Percentiles rank a stretch among this genome's conserved stretches.
Evolutionary conservation across 1,140 invertebrate species (phyloP).

Genomic region (Drosophila fuyamai): DNA sequence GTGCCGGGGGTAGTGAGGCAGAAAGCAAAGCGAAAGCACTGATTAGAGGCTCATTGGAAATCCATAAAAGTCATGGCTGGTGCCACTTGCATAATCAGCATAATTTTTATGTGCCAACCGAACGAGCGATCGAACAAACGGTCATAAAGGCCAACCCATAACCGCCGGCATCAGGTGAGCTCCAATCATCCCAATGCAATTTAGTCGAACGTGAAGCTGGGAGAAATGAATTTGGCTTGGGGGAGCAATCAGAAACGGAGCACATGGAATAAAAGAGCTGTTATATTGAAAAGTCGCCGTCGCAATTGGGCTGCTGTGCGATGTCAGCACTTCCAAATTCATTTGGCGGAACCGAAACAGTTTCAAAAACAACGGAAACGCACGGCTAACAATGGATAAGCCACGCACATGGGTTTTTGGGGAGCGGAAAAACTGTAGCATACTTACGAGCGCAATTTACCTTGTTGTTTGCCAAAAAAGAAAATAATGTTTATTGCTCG

Average conservation of each 20-base stretch:
- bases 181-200: conserved; percentile 63
- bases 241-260: conserved; percentile 71
- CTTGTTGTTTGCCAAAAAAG: conserved; percentile 61
- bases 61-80: conserved; percentile 55
- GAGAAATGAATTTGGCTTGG: conserved; percentile 68
- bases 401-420: conserved; percentile 5
- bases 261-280: conserved; percentile 42
- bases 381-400: conserved; percentile 35
- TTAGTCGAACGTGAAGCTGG: conserved; percentile 51
- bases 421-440: conserved; percentile 63
- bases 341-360: conserved; percentile 62
- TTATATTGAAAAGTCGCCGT: conserved; percentile 68
- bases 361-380: conserved; percentile 62
- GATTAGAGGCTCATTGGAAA: conserved; percentile 72
- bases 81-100: conserved; percentile 64
- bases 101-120: conserved; percentile 43
- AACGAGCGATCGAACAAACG: neutral
- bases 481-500: conserved; percentile 62
- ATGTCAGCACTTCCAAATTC: conserved; percentile 78
- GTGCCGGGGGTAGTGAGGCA: conserved; percentile 33
- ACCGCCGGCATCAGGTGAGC: conserved; percentile 46
- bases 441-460: conserved; percentile 70
- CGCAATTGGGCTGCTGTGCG: conserved; percentile 22
- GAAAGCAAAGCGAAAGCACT: conserved; percentile 21
- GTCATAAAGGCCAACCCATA: conserved; percentile 49